phyloP scores from a whole-genome alignment of 2,797 vertebrate species.

The Psittacula derbiana region DNA sequence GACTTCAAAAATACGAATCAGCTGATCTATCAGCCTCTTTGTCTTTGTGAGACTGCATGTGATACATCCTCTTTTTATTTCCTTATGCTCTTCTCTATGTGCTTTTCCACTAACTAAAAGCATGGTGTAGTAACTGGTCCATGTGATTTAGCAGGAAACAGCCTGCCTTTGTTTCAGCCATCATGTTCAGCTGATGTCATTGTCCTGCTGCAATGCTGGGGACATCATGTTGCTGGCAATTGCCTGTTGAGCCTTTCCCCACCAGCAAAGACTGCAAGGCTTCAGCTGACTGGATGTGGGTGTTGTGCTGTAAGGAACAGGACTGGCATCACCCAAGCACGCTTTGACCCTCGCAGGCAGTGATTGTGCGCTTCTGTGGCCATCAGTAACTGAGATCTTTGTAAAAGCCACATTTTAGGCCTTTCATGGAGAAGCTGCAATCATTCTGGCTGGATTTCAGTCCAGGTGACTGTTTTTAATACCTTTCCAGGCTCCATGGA shows the following conservation, averaged over 20 bases:
- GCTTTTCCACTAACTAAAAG: background rate
- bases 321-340: background rate
- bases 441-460: background rate
- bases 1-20: background rate
- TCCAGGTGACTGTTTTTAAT: background rate
- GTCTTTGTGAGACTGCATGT: background rate
- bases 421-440: background rate
- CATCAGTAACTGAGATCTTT: rapidly evolving
- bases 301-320: background rate
- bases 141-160: background rate
- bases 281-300: background rate
- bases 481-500: background rate
- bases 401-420: background rate
- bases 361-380: background rate
- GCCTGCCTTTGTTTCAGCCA: background rate
- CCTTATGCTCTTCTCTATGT: background rate
- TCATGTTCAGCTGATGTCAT: background rate
- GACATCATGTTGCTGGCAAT: background rate
- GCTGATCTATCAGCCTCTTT: background rate
- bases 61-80: background rate
- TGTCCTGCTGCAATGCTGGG: background rate
- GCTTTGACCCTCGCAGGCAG: background rate
- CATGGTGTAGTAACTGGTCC: background rate
- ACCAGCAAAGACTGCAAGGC: background rate
- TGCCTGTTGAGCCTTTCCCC: background rate